Conservation (phyloP, 2,113 vertebrate species). For the Rhizomys pruinosus region DNA sequence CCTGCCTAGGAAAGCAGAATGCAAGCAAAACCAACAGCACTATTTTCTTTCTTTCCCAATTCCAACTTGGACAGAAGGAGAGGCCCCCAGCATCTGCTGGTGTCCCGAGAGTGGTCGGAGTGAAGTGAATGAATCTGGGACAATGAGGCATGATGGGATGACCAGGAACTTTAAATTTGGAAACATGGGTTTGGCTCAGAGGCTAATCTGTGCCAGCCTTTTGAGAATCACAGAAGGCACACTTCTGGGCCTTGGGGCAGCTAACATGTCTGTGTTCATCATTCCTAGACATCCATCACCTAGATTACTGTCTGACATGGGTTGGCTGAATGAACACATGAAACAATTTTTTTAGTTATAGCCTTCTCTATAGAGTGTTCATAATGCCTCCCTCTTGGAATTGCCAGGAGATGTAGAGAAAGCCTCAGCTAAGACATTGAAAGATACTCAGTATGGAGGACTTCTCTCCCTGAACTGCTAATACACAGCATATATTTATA, state of each 20-base stretch:
- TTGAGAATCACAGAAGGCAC: not conserved
- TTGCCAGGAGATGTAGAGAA: not conserved
- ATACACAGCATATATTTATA: not conserved
- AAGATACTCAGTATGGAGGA: not conserved
- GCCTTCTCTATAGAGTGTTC: not conserved
- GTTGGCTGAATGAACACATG: not conserved
- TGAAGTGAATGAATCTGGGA: too few relatives aligned
- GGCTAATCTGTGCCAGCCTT: not conserved
- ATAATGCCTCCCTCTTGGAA: not conserved
- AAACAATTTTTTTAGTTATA: not conserved
- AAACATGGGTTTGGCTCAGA: not conserved
- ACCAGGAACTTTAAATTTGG: not conserved
- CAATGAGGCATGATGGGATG: accelerated
- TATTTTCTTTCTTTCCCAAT: not conserved
- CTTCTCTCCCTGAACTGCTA: not conserved
- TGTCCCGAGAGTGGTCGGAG: not conserved
- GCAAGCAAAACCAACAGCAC: not conserved
- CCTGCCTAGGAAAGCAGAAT: not conserved
- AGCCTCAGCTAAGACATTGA: not conserved
- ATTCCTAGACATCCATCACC: too few relatives aligned
- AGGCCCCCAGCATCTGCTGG: not conserved
- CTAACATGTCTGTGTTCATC: too few relatives aligned
- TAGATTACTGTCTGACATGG: not conserved
- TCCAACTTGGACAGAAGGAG: not conserved
- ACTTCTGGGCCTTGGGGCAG: not conserved